Evolutionary conservation across 1,140 invertebrate genomes (phyloP).

Genomic region (Procambarus virginalis): DNA sequence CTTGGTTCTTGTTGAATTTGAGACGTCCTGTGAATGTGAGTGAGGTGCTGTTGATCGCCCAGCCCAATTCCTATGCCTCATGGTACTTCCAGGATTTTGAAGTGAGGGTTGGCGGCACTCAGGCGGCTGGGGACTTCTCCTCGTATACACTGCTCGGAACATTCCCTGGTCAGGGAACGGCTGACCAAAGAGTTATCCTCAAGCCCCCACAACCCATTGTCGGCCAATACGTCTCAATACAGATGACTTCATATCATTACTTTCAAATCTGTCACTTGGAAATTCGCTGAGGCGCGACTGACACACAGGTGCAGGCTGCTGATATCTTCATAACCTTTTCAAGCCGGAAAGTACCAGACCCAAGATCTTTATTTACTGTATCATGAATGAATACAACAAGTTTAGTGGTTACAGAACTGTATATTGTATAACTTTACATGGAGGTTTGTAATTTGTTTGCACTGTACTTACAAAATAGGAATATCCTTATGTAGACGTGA

Average conservation of each 20-base stretch:
- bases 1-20: not conserved
- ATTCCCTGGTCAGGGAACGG: not conserved
- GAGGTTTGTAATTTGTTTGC: no score
- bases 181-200: not conserved
- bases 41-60: not conserved
- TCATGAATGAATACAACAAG: no score
- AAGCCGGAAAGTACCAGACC: no score
- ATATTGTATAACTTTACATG: no score
- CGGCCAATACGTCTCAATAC: constrained; percentile 9
- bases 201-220: not conserved
- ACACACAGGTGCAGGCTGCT: no score
- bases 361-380: no score
- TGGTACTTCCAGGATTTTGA: not conserved
- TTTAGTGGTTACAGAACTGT: no score
- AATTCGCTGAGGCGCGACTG: no score
- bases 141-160: constrained; percentile 20
- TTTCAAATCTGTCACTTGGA: no score
- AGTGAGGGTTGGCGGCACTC: constrained; percentile 2
- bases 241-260: not conserved
- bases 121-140: not conserved
- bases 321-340: no score
- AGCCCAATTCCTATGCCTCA: not conserved
- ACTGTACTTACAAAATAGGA: no score
- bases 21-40: not conserved
- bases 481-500: no score